These are phyloP conservation scores for Odocoileus hemionus DNA, from an alignment of 2,113 vertebrate genomes.

Conservation along the genomic window DNA sequence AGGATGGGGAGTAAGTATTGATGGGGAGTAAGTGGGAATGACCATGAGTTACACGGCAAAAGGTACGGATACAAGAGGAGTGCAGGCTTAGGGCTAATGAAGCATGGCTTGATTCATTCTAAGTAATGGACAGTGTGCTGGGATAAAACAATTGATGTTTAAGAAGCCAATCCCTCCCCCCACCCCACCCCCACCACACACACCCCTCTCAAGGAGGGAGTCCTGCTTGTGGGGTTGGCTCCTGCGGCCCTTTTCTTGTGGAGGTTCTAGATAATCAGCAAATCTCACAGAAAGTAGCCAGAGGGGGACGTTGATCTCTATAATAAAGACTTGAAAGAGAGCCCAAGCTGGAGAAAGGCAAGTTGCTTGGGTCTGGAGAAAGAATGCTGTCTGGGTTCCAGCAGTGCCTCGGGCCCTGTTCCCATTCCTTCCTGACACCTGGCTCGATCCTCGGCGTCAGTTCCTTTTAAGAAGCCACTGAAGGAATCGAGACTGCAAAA, in stretches of 20 bases:
- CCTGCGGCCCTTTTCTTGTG: neutral
- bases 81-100: accelerated
- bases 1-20: no score
- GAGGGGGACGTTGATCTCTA: no score
- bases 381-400: accelerated
- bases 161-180: neutral
- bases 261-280: neutral
- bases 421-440: neutral
- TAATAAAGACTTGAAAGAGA: neutral
- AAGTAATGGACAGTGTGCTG: neutral
- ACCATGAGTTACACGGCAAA: neutral
- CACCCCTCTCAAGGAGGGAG: no score
- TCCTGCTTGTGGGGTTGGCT: neutral
- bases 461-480: neutral
- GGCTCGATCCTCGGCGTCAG: neutral
- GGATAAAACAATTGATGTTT: neutral
- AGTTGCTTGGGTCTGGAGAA: neutral
- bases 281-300: neutral
- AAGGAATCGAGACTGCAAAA: neutral
- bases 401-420: neutral
- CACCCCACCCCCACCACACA: accelerated
- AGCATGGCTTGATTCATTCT: neutral
- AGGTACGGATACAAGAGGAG: accelerated
- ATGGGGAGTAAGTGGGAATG: neutral
- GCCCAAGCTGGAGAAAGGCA: neutral